Percentiles rank a stretch among this genome's conserved stretches.
These are phyloP conservation scores for Danio aesculapii DNA, from an alignment of 2,797 vertebrate species.

Conservation along the genomic window DNA sequence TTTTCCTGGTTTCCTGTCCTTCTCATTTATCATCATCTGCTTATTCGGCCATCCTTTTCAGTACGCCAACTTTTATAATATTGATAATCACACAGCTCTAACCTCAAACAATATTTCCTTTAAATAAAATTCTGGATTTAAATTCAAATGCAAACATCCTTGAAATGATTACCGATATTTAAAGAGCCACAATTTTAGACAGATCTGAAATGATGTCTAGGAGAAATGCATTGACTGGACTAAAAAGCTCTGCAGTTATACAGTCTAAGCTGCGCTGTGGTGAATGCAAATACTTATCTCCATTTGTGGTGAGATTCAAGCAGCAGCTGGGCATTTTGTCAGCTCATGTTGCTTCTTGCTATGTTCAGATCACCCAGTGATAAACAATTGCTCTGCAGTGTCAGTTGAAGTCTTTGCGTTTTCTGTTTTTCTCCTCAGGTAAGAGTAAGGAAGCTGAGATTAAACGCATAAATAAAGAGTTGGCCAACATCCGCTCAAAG, in stretches of 20 bases:
- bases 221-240: neutral
- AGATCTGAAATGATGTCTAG: neutral
- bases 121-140: neutral
- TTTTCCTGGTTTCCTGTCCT: constrained; percentile 35
- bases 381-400: neutral
- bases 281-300: neutral
- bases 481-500: constrained; percentile 94
- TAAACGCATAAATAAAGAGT: constrained; percentile 93
- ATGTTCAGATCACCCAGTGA: neutral
- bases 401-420: neutral
- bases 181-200: neutral
- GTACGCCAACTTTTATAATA: neutral
- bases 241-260: neutral
- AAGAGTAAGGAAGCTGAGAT: constrained; percentile 96
- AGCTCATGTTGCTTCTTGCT: neutral
- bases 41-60: neutral
- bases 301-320: neutral
- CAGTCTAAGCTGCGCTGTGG: neutral
- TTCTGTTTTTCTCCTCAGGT: constrained; percentile 73
- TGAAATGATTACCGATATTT: neutral
- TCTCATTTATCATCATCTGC: constrained; percentile 8
- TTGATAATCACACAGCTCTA: neutral
- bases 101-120: neutral
- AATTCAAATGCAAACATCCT: neutral
- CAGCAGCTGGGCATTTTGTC: neutral